Evolutionary conservation across 2,113 vertebrate species (phyloP).

Genomic region (Oceanodroma tethys): DNA sequence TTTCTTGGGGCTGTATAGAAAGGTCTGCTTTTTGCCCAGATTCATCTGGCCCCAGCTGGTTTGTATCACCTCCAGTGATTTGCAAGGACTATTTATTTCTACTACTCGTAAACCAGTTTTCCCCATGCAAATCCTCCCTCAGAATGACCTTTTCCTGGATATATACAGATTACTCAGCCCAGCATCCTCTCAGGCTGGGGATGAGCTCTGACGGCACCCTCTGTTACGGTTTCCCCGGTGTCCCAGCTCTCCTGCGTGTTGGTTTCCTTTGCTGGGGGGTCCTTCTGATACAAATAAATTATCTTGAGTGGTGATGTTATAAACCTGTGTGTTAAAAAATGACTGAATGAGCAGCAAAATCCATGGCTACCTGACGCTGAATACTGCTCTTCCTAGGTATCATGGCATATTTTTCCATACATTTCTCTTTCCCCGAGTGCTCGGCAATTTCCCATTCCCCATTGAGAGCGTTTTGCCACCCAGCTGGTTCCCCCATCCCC

Average conservation of each 20-base stretch:
- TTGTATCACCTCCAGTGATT: not conserved
- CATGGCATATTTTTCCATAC: not conserved
- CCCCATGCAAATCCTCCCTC: not conserved
- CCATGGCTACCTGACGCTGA: fast-evolving
- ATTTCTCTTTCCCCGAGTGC: not conserved
- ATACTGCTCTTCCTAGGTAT: not conserved
- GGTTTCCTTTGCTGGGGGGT: not conserved
- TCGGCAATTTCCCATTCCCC: not conserved
- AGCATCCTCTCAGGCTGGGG: not conserved
- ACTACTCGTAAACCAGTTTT: not conserved
- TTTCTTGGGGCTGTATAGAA: not conserved
- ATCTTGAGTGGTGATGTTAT: fast-evolving
- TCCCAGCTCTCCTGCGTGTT: not conserved
- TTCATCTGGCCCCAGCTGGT: not conserved
- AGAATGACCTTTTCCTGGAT: not conserved
- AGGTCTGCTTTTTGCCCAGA: not conserved
- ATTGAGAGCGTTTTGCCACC: not conserved
- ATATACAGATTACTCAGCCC: not conserved
- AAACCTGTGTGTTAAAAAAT: not conserved
- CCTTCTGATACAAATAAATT: not conserved
- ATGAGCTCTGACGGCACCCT: not conserved
- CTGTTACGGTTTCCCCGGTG: fast-evolving
- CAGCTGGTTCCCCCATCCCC: not conserved
- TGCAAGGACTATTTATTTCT: not conserved
- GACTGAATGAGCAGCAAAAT: not conserved